A percentile compares a stretch with the other conserved stretches of the same genome.
These are phyloP conservation scores for Dasysyrphus albostriatus DNA, from an alignment of 2,888 invertebrate genomes.

Conservation along the genomic window DNA sequence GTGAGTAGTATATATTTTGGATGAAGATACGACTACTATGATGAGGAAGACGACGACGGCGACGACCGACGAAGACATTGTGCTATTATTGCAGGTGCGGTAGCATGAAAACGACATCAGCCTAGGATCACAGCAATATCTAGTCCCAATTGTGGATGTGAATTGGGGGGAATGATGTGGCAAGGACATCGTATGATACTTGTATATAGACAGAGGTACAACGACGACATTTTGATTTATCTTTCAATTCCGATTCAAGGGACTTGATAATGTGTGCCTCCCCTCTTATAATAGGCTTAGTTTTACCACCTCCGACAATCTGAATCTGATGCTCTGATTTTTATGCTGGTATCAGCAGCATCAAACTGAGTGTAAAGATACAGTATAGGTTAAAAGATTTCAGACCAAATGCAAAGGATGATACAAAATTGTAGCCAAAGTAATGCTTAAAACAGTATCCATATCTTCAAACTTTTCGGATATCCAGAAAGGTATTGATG, in stretches of 20 bases:
- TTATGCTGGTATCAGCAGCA: conserved; percentile 74
- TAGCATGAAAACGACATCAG: conserved; percentile 75
- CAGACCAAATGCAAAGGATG: neutral
- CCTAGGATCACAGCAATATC: conserved; percentile 19
- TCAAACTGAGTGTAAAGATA: neutral
- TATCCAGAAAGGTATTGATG: no score
- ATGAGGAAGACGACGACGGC: conserved; percentile 18
- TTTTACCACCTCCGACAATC: conserved; percentile 69
- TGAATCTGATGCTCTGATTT: conserved; percentile 54
- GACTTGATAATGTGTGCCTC: conserved; percentile 64
- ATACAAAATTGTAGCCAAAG: no score
- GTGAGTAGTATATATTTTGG: conserved; percentile 8
- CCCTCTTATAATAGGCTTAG: conserved; percentile 68
- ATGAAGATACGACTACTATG: conserved; percentile 40
- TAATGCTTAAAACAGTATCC: no score
- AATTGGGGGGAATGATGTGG: neutral
- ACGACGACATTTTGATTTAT: conserved; percentile 73
- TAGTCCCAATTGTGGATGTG: neutral
- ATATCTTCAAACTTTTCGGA: no score
- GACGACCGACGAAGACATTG: conserved; percentile 22
- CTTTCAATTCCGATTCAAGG: conserved; percentile 73
- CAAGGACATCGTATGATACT: no score
- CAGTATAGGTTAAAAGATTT: conserved; percentile 28
- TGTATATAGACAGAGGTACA: conserved; percentile 4
- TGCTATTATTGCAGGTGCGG: conserved; percentile 74